Conservation (phyloP, 2,113 vertebrate species). For the Brienomyrus brachyistius region DNA sequence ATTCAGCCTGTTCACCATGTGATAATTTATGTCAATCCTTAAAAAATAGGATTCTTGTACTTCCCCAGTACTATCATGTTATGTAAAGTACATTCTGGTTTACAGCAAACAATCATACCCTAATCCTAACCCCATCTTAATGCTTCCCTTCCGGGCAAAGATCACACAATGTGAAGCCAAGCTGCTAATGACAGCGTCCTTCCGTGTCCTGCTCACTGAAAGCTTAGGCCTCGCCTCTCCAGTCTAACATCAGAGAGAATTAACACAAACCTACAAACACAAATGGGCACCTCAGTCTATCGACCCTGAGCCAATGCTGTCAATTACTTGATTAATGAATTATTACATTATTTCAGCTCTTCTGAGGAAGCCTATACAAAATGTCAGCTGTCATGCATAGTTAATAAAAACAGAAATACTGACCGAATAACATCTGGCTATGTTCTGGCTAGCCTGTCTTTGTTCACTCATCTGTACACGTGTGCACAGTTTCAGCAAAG, state of each 20-base stretch:
- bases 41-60: neutral
- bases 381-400: neutral
- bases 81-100: neutral
- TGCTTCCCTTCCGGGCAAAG: neutral
- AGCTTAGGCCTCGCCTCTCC: neutral
- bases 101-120: neutral
- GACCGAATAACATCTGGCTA: neutral
- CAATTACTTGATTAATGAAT: neutral
- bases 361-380: neutral
- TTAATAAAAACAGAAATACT: neutral
- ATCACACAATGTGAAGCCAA: neutral
- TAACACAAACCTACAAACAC: neutral
- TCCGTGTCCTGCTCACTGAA: neutral
- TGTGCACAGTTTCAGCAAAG: neutral
- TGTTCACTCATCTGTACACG: neutral
- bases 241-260: neutral
- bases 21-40: neutral
- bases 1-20: neutral
- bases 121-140: neutral
- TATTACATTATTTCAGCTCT: neutral
- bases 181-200: neutral
- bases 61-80: neutral
- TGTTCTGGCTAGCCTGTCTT: neutral
- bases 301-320: neutral
- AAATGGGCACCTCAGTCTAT: neutral